Conservation (phyloP, 1,140 invertebrate genomes). For the Bombus confusus region DNA sequence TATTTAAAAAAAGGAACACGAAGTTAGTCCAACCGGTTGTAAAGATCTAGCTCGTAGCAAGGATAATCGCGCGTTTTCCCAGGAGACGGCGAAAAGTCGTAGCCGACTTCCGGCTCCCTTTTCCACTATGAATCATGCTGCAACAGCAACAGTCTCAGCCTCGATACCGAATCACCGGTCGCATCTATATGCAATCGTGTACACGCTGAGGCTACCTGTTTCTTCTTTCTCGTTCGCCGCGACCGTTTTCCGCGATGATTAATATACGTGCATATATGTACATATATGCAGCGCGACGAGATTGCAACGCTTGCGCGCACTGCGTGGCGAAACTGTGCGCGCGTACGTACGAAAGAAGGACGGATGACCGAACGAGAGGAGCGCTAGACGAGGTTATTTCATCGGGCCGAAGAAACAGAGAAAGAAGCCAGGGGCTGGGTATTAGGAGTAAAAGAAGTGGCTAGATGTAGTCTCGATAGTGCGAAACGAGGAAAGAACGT, state of each 20-base stretch:
- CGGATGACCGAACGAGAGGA: constrained; percentile 34
- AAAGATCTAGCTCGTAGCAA: background rate
- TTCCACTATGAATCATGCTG: constrained; percentile 40
- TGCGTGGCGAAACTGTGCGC: constrained; percentile 54
- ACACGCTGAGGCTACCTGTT: constrained; percentile 35
- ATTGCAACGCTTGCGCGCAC: constrained; percentile 28
- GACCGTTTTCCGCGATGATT: constrained; percentile 69
- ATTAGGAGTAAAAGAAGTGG: constrained; percentile 15
- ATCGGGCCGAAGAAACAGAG: constrained; percentile 34
- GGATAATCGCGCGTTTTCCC: constrained; percentile 25
- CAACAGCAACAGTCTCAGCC: background rate
- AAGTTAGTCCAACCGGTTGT: constrained; percentile 14
- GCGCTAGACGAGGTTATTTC: background rate
- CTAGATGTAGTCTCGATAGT: constrained; percentile 38
- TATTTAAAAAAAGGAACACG: background rate
- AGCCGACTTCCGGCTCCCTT: constrained; percentile 32
- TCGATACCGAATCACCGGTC: constrained; percentile 18
- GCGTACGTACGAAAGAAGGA: constrained; percentile 26
- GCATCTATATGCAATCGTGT: background rate
- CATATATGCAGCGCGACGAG: constrained; percentile 27
- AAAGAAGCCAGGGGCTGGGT: constrained; percentile 2
- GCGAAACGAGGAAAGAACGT: constrained; percentile 26
- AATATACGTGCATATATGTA: constrained; percentile 54
- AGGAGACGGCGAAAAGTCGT: constrained; percentile 26
- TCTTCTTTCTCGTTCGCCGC: constrained; percentile 21